Percentiles rank a stretch among this genome's conserved stretches.
phyloP scores from a whole-genome alignment of 2,113 vertebrate species.

The Dasyprocta punctata region DNA sequence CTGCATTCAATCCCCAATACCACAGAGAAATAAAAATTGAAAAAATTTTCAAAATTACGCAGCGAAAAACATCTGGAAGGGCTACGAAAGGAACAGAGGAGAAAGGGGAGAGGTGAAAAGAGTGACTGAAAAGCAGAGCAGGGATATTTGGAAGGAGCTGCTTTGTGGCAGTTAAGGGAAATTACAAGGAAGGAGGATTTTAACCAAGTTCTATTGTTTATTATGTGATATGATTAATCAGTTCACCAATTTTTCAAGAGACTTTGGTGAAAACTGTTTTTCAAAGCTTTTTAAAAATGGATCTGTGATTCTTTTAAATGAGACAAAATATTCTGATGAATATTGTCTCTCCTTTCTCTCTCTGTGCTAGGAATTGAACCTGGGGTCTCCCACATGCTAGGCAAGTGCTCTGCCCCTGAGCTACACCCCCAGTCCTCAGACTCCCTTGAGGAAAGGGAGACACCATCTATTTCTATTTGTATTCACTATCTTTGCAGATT shows the following conservation, averaged over 20 bases:
- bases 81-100: background rate
- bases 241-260: background rate
- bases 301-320: slow-evolving; percentile 17
- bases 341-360: background rate
- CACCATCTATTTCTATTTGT: background rate
- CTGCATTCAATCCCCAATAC: background rate
- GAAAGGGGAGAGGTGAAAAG: background rate
- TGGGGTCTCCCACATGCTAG: background rate
- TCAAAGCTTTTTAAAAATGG: background rate
- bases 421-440: background rate
- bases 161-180: background rate
- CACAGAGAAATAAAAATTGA: background rate
- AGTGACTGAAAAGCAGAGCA: background rate
- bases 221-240: background rate
- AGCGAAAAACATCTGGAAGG: slow-evolving; percentile 31
- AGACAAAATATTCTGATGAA: background rate
- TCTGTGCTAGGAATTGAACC: background rate
- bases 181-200: background rate
- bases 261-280: background rate
- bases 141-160: background rate
- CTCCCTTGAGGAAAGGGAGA: background rate
- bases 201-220: background rate
- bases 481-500: background rate
- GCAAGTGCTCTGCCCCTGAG: background rate
- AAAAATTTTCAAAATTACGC: background rate